Base-by-base conservation (phyloP, 2,888 invertebrate species). In the Sarcophaga variegata region DNA sequence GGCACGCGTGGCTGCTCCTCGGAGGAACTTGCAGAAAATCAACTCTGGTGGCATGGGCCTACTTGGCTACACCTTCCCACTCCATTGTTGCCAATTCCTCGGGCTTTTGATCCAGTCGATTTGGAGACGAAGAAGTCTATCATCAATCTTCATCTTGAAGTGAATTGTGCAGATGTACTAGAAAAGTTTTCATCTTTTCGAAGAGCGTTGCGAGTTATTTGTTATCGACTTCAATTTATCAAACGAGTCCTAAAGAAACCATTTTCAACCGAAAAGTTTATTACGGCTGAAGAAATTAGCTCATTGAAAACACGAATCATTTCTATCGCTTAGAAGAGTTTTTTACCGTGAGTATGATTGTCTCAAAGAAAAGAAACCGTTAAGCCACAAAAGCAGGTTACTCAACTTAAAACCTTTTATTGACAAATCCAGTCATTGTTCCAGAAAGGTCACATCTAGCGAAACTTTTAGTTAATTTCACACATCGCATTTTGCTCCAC, bases 1-100 rank as follows among this genome's bases (percentile, higher is more conserved):
- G 62, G 62, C 45, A 62, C 60, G 2, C 37, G 72, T 20, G 72
- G 60, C 10, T 60, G 72, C 62, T 45, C 27, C 8, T 45, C 72
- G n/a, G 62, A 72, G 20, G 72, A 72, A 54, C 47, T 72, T 4
- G 27, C n/a, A 37, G 59, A 62, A 8, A 72, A 27, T 62, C 11
- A 17, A 12, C 37, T 72, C 17, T 71, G 71, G 71, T 69, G 69
- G 69, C 49, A 69, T 27, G 71, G 71, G 11, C 59, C 71, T 17
- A 17, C 71, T 4, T 71, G 71, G 71, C 71, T 60, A 22, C 20
- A 70, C n/a, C 70, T 49, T 17, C 72, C 6, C 37, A 71, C 10
- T 14, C 6, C 17, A 25, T 4, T 59, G 25, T 59, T 27, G 71
- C 71, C 71, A 37, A 47, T 11, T 20, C n/a, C 69, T 27, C 27